Percentiles rank a stretch among this genome's conserved stretches.
Evolutionary conservation across 2,888 invertebrate species (phyloP).

Genomic region (Muscina levida): DNA sequence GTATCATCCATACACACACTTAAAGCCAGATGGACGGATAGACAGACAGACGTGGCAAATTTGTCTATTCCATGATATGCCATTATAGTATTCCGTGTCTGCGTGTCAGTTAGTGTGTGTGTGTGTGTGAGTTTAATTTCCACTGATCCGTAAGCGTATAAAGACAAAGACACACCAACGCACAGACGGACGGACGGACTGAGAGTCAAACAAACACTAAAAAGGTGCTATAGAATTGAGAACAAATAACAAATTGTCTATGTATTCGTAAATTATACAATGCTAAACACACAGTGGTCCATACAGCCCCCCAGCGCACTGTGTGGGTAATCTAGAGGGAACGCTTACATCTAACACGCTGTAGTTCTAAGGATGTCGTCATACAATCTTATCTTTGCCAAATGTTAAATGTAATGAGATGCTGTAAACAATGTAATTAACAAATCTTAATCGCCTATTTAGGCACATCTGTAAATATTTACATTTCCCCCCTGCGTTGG

Average conservation of each 20-base stretch:
- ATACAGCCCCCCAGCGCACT: too few species aligned
- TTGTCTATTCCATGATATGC: neutral
- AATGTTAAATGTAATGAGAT: too few species aligned
- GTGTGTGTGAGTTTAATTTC: neutral
- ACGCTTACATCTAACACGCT: too few species aligned
- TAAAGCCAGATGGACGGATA: neutral
- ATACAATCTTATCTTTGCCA: too few species aligned
- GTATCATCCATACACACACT: neutral
- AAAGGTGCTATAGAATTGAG: slow-evolving; percentile 44
- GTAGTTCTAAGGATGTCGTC: too few species aligned
- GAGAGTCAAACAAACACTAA: slow-evolving; percentile 13
- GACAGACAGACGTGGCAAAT: neutral
- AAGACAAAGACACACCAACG: slow-evolving; percentile 28
- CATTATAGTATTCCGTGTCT: neutral
- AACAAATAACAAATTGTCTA: slow-evolving; percentile 34
- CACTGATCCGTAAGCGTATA: slow-evolving; percentile 11
- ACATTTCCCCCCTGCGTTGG: too few species aligned
- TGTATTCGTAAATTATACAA: slow-evolving; percentile 20
- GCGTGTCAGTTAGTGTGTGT: neutral
- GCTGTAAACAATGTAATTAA: too few species aligned
- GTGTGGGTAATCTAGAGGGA: too few species aligned
- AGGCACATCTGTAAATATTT: too few species aligned
- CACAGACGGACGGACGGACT: too few species aligned
- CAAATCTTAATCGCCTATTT: too few species aligned
- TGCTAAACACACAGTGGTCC: slow-evolving; percentile 19